Evolutionary conservation across 2,888 invertebrate genomes (phyloP).

Genomic region (Galerucella nymphaeae): DNA sequence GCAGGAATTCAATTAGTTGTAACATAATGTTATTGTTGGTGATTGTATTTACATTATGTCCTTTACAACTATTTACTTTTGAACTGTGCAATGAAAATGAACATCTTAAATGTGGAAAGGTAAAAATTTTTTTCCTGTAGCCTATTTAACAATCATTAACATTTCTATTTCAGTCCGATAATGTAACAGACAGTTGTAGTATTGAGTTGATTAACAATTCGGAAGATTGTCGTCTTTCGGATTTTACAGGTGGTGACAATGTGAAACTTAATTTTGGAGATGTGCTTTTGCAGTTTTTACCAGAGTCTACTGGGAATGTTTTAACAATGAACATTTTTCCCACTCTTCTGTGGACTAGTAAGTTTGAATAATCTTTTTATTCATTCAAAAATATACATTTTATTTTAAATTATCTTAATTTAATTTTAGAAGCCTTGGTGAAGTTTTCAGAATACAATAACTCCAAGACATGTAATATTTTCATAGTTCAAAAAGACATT

Average conservation of each 20-base stretch:
- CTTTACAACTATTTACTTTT: slow-evolving; percentile 16
- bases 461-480: slow-evolving; percentile 43
- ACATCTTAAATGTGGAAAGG: slow-evolving; percentile 30
- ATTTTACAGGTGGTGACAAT: slow-evolving; percentile 30
- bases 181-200: slow-evolving; percentile 22
- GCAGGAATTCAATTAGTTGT: slow-evolving; percentile 10
- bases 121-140: slow-evolving; percentile 8
- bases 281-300: slow-evolving; percentile 30
- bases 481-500: slow-evolving; percentile 34
- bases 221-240: slow-evolving; percentile 34
- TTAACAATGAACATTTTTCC: slow-evolving; percentile 42
- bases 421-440: slow-evolving; percentile 45
- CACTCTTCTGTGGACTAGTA: slow-evolving; percentile 47
- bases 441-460: slow-evolving; percentile 43
- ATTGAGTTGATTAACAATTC: slow-evolving; percentile 23
- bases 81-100: slow-evolving; percentile 33
- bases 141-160: slow-evolving; percentile 10
- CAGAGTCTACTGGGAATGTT: background rate
- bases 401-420: slow-evolving; percentile 6
- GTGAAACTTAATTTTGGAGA: slow-evolving; percentile 37
- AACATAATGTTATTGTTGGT: slow-evolving; percentile 27
- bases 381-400: background rate
- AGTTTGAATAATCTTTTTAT: background rate
- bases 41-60: slow-evolving; percentile 25
- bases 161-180: slow-evolving; percentile 22